Percentiles rank a stretch among this genome's conserved stretches.
phyloP scores from a whole-genome alignment of 2,797 vertebrate genomes.

The Lutjanus argentimaculatus region DNA sequence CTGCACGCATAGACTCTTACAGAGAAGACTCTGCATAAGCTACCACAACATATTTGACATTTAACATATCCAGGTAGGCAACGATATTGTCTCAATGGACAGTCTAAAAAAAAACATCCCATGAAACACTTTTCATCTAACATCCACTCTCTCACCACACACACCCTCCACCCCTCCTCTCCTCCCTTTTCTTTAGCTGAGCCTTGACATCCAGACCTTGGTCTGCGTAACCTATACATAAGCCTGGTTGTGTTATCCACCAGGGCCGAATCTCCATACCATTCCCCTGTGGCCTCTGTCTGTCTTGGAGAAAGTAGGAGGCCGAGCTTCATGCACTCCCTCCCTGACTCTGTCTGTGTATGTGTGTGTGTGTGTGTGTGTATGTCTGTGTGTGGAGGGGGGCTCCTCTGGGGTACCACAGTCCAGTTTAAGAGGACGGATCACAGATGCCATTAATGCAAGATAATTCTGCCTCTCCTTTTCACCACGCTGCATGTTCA shows the following conservation, averaged over 20 bases:
- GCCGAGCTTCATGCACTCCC: slow-evolving; percentile 41
- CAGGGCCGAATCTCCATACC: slow-evolving; percentile 66
- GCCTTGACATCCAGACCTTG: slow-evolving; percentile 68
- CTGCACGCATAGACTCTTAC: not conserved
- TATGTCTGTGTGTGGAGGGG: not conserved
- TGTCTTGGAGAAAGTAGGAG: slow-evolving; percentile 54
- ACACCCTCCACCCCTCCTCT: slow-evolving; percentile 10
- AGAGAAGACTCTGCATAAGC: not conserved
- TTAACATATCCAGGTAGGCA: slow-evolving; percentile 34
- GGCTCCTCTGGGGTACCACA: slow-evolving; percentile 56
- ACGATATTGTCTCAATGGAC: slow-evolving; percentile 31
- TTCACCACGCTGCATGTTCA: slow-evolving; percentile 73
- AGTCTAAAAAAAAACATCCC: slow-evolving; percentile 51
- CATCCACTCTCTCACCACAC: slow-evolving; percentile 33
- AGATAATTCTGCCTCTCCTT: slow-evolving; percentile 70
- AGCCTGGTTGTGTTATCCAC: slow-evolving; percentile 63
- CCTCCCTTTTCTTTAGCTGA: slow-evolving; percentile 29
- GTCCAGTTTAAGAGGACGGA: slow-evolving; percentile 72
- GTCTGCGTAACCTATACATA: slow-evolving; percentile 60
- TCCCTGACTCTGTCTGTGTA: slow-evolving; percentile 20
- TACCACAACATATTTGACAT: slow-evolving; percentile 16
- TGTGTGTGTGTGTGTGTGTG: not conserved
- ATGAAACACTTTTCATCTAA: slow-evolving; percentile 31
- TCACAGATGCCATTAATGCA: slow-evolving; percentile 73
- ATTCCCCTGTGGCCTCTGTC: slow-evolving; percentile 73